These are phyloP conservation scores for Sinocyclocheilus rhinocerous DNA, from an alignment of 2,113 vertebrate genomes.

Conservation along the genomic window DNA sequence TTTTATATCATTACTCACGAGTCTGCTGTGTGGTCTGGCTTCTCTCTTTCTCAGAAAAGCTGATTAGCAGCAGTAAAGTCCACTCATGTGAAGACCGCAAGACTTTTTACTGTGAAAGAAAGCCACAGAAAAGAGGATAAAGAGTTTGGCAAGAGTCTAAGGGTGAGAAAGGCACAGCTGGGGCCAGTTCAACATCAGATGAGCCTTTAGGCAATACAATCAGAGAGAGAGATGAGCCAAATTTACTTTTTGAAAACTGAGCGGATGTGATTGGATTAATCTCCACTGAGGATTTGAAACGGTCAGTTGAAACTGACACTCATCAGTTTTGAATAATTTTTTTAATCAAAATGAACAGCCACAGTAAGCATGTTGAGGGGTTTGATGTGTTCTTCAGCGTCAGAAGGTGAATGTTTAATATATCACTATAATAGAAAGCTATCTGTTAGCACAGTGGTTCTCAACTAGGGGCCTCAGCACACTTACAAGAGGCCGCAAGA, in stretches of 20 bases:
- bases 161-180: neutral
- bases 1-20: constrained; percentile 34
- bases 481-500: too few relatives aligned
- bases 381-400: neutral
- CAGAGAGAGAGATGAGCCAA: neutral
- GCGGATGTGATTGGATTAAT: neutral
- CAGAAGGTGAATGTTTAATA: neutral
- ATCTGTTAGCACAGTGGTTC: neutral
- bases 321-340: neutral
- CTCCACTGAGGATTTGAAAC: neutral
- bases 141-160: neutral
- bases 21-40: constrained; percentile 20
- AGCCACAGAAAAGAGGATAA: constrained; percentile 20
- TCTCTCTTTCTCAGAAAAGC: constrained; percentile 43
- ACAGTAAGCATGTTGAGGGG: neutral
- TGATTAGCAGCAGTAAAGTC: constrained; percentile 38
- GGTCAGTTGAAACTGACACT: neutral
- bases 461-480: neutral
- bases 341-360: neutral
- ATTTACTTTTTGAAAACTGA: neutral
- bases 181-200: neutral
- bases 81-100: constrained; percentile 40
- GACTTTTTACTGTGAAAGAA: constrained; percentile 15
- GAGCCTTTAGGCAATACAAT: constrained; percentile 5
- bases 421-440: neutral